Evolutionary conservation across 2,888 invertebrate species (phyloP).

Genomic region (Drosophila niveifrons): DNA sequence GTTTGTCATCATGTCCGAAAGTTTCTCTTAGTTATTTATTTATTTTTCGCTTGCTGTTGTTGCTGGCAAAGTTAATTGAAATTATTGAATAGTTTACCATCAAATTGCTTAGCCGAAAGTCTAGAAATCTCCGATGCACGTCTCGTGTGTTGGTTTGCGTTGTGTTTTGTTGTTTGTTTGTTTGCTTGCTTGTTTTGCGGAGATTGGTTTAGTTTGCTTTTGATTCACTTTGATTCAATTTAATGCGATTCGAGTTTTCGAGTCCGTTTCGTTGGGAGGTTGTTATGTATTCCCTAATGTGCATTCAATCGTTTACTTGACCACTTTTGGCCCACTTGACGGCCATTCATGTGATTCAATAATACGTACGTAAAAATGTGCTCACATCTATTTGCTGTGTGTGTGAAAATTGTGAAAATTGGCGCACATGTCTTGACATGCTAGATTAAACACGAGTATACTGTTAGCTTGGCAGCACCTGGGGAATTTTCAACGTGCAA

Average conservation of each 20-base stretch:
- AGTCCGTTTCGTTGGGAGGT: conserved; percentile 16
- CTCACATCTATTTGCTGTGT: conserved; percentile 25
- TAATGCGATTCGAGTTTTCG: conserved; percentile 21
- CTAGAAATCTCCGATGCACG: conserved; percentile 26
- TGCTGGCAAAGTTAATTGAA: conserved; percentile 70
- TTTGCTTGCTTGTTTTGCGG: conserved; percentile 27
- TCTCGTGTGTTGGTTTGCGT: conserved; percentile 4
- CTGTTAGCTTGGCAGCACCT: conserved; percentile 6
- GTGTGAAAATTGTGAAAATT: conserved; percentile 50
- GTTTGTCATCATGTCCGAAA: conserved; percentile 55
- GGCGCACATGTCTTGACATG: conserved; percentile 29
- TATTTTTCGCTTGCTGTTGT: conserved; percentile 23
- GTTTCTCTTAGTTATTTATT: conserved; percentile 56
- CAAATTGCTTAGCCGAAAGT: conserved; percentile 2
- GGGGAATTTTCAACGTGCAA: conserved; percentile 28
- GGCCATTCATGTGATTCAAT: conserved; percentile 62
- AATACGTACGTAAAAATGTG: conserved; percentile 38
- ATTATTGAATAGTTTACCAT: conserved; percentile 71
- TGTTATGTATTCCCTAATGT: conserved; percentile 49
- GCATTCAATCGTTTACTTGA: conserved; percentile 44
- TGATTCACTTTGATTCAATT: conserved; percentile 38
- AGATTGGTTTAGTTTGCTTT: conserved; percentile 67
- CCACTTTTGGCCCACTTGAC: conserved; percentile 46
- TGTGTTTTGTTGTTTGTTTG: conserved; percentile 18
- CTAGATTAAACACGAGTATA: conserved; percentile 19